phyloP scores from a whole-genome alignment of 2,113 vertebrate genomes.

The Embiotoca jacksoni region DNA sequence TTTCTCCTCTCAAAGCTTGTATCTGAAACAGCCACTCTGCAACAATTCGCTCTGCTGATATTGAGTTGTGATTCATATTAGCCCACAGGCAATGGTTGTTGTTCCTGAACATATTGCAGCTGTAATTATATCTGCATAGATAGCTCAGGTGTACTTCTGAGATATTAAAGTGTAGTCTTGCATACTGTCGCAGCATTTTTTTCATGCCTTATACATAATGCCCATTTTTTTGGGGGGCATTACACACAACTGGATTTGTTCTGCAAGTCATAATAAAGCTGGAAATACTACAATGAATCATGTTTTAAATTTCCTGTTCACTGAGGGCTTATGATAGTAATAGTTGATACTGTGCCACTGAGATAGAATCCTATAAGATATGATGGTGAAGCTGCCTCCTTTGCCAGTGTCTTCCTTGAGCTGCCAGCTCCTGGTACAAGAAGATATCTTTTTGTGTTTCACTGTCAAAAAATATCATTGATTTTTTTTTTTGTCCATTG shows the following conservation, averaged over 20 bases:
- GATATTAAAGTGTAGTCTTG: conserved; percentile 6
- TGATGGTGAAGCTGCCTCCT: conserved; percentile 13
- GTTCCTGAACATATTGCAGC: conserved; percentile 9
- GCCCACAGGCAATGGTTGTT: neutral
- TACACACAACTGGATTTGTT: conserved; percentile 11
- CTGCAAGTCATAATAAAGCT: conserved; percentile 15
- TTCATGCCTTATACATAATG: neutral
- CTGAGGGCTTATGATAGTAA: conserved; percentile 4
- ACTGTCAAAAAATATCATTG: neutral
- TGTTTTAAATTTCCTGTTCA: conserved; percentile 63
- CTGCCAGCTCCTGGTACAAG: neutral
- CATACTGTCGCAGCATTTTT: neutral
- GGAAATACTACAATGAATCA: conserved; percentile 25
- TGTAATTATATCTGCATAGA: conserved; percentile 1
- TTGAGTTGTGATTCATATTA: conserved; percentile 22
- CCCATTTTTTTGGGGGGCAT: neutral
- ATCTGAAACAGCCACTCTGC: conserved; percentile 12
- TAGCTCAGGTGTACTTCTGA: neutral
- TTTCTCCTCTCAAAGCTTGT: neutral
- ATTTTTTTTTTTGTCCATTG: neutral
- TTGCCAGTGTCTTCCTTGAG: neutral
- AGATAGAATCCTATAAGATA: conserved; percentile 38
- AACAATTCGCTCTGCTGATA: conserved; percentile 12
- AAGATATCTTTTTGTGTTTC: conserved; percentile 17
- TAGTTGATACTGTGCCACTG: conserved; percentile 21